These are phyloP conservation scores for Apomyelois bistriatella DNA, from an alignment of 2,888 invertebrate species.

Conservation along the genomic window DNA sequence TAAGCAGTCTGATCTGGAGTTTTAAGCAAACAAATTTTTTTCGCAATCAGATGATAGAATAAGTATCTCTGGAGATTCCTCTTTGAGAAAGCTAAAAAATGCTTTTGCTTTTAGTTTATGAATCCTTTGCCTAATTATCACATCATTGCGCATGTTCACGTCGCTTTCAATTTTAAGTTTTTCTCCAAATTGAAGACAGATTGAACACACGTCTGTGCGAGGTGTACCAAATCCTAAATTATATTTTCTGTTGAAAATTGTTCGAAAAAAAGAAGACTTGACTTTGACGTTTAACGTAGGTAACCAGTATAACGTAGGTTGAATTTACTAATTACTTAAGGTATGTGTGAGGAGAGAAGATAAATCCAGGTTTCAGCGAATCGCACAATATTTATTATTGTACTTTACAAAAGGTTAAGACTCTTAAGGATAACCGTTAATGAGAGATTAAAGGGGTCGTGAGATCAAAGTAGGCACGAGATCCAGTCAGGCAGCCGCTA, in stretches of 20 bases:
- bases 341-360: too few relatives aligned
- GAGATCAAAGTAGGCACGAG: too few relatives aligned
- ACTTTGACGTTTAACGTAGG: too few relatives aligned
- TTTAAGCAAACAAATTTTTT: conserved; percentile 20
- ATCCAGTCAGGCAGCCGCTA: too few relatives aligned
- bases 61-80: neutral
- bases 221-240: conserved; percentile 14
- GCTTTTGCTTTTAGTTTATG: conserved; percentile 6
- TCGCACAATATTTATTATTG: too few relatives aligned
- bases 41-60: conserved; percentile 20
- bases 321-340: too few relatives aligned
- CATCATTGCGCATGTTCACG: neutral
- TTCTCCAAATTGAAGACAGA: conserved; percentile 9
- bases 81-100: conserved; percentile 12
- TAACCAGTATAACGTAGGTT: too few relatives aligned
- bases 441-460: too few relatives aligned
- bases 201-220: conserved; percentile 6
- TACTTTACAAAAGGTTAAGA: too few relatives aligned
- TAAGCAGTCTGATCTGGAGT: conserved; percentile 20
- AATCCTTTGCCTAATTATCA: conserved; percentile 6
- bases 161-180: conserved; percentile 11
- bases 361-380: too few relatives aligned
- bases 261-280: too few relatives aligned
- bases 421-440: too few relatives aligned
- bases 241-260: conserved; percentile 10